phyloP scores from a whole-genome alignment of 2,888 invertebrate species.

The Thera obeliscata region DNA sequence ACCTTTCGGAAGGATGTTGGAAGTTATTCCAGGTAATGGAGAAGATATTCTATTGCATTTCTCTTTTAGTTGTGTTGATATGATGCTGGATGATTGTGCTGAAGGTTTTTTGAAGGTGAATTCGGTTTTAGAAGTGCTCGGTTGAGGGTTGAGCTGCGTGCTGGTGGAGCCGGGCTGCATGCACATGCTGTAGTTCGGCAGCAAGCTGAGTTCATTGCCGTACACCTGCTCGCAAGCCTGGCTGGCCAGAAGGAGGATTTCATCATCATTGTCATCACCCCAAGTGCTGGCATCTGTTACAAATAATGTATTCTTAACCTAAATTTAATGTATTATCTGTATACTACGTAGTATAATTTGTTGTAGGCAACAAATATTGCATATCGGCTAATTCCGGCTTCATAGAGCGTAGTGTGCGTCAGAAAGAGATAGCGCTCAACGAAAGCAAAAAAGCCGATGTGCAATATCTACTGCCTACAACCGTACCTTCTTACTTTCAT shows the following conservation, averaged over 20 bases:
- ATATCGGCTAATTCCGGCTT: too few species aligned
- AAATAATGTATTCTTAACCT: constrained; percentile 1
- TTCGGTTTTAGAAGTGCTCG: constrained; percentile 62
- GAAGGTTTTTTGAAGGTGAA: constrained; percentile 71
- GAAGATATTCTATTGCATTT: constrained; percentile 71
- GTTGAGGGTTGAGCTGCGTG: constrained; percentile 62
- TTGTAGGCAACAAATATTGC: too few species aligned
- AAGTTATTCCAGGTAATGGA: constrained; percentile 69
- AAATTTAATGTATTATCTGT: neutral
- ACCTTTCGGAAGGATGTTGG: constrained; percentile 51
- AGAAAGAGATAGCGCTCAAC: too few species aligned
- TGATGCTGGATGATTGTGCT: constrained; percentile 45
- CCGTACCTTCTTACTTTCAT: too few species aligned
- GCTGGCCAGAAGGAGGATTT: constrained; percentile 75
- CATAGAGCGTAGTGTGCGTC: too few species aligned
- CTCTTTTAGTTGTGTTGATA: constrained; percentile 66
- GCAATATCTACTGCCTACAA: too few species aligned
- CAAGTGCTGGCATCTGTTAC: constrained; percentile 57
- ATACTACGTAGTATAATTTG: too few species aligned
- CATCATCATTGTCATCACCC: constrained; percentile 80
- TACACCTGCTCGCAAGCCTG: constrained; percentile 76
- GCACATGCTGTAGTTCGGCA: constrained; percentile 71
- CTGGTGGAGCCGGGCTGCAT: constrained; percentile 73
- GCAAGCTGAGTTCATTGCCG: constrained; percentile 50
- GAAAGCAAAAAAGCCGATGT: too few species aligned